phyloP scores from a whole-genome alignment of 2,888 invertebrate species.

The Eilema caniola region DNA sequence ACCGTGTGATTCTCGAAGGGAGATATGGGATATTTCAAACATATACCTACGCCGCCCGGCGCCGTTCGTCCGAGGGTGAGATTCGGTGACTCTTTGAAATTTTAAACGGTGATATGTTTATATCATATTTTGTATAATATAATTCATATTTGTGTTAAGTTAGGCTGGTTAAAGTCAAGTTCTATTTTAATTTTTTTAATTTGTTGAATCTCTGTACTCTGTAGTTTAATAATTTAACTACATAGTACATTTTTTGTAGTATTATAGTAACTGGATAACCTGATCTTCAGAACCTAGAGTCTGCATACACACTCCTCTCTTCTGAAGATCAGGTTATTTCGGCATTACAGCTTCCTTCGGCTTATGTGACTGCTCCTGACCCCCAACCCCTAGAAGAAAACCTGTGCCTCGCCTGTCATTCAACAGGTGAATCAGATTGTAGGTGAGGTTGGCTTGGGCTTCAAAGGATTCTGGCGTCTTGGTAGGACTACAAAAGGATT shows the following conservation, averaged over 20 bases:
- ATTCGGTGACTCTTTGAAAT: slow-evolving; percentile 30
- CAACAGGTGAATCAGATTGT: too few species aligned
- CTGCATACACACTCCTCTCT: too few species aligned
- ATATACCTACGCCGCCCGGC: slow-evolving; percentile 67
- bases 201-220: not conserved
- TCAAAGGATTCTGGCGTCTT: too few species aligned
- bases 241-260: not conserved
- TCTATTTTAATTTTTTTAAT: not conserved
- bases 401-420: too few species aligned
- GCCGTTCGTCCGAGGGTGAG: slow-evolving; percentile 72
- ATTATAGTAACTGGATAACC: too few species aligned
- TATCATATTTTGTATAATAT: slow-evolving; percentile 25
- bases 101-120: slow-evolving; percentile 34
- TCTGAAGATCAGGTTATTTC: too few species aligned
- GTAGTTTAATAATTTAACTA: not conserved
- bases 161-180: not conserved
- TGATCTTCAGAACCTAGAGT: too few species aligned
- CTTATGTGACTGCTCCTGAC: too few species aligned
- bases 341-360: too few species aligned
- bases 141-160: slow-evolving; percentile 17
- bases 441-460: too few species aligned
- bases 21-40: slow-evolving; percentile 81
- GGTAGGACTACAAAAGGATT: too few species aligned
- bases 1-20: slow-evolving; percentile 82
- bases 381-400: too few species aligned